Base-by-base conservation (phyloP, 2,888 invertebrate genomes). In the Melanargia galathea region DNA sequence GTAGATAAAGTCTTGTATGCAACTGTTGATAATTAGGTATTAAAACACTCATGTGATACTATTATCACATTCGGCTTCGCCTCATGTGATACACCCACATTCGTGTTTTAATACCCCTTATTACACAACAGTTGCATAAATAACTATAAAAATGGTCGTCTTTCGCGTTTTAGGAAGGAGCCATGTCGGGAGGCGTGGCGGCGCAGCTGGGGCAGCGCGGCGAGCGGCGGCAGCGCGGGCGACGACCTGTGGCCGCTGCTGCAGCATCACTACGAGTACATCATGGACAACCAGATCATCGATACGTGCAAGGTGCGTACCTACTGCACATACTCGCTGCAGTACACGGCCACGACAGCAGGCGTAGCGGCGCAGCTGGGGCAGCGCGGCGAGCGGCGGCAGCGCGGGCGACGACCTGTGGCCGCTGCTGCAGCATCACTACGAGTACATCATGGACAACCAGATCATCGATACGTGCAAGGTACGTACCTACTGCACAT, bases 381-480 rank as follows among this genome's bases (percentile, higher is more conserved):
- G 95, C 70, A 95, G 94, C 18, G 94, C 94, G 43, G 93, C 94
- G 55, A 95, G 96, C 82, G 88, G 92, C 82, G 80, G 96, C 82
- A 90, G 90, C 76, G 93, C 90, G 73, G 95, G 95, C 84, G 97
- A 97, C 88, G 97, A 97, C 81, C 96, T 98, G 74, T 97, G 97
- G 97, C 96, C 96, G 71, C 95, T 97, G 65, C 94, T 98, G 76
- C 96, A 97, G 87, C 95, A 96, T 62, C 96, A 97, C 87, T 98
- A 98, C 89, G 96, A 97, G 83, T 98, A 97, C 86, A 96, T 98
- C 80, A 98, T 98, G 98, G 97, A 97, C 87, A 97, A 96, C 78
- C 96, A 97, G 86, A 95, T 98, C 73, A 95, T 98, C 68, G 97
- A 97, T 81, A 95, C 95, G 73, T 98, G 98, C 92, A 90, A 84